Base-by-base conservation (phyloP, 2,113 vertebrate genomes). In the Xenopus borealis region DNA sequence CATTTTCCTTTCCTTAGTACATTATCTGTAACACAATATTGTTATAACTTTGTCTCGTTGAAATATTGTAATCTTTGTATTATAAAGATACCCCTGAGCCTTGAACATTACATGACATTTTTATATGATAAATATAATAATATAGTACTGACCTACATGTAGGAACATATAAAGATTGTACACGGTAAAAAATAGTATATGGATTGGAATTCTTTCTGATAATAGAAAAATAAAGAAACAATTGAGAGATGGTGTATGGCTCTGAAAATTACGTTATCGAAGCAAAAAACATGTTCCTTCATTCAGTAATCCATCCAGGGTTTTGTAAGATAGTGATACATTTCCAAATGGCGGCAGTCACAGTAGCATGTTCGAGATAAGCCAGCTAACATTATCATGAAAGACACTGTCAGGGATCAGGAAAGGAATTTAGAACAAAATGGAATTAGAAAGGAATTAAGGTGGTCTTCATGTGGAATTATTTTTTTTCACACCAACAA, bases 151-250 rank as follows among this genome's bases (percentile, higher is more conserved):
- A 7, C 30, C 30, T 33, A 3, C 30, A 33, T 33, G 30, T 33
- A 33, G 3, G 3, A 3, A 33, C 7, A 33, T 33, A 7, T 33
- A 33, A 33, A 33, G 3, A 33, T 33, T 33, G 7, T 33, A 33
- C 30, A 33, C 30, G 30, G 30, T 33, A 33, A 33, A 33, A 33
- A 33, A 33, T 4, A 33, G 30, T 33, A 33, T 33, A 63, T 61
- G 66, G 66, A 67, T 75, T 75, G 9, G 46, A 50, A 50, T 50
- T 50, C 10, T 50, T 50, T 12, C 46, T n/a, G 2, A 10, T 58
- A 75, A 67, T 75, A 53, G 61, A 63, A 33, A 75, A 75, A 75
- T 67, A 75, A 75, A 67, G 66, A 67, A 64, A 75, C 58, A 75
- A 67, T 75, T 55, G 13, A 12, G 16, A 61, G 10, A 13, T 0